Evolutionary conservation across 1,140 invertebrate species (phyloP).

Genomic region (Heliconius melpomene): DNA sequence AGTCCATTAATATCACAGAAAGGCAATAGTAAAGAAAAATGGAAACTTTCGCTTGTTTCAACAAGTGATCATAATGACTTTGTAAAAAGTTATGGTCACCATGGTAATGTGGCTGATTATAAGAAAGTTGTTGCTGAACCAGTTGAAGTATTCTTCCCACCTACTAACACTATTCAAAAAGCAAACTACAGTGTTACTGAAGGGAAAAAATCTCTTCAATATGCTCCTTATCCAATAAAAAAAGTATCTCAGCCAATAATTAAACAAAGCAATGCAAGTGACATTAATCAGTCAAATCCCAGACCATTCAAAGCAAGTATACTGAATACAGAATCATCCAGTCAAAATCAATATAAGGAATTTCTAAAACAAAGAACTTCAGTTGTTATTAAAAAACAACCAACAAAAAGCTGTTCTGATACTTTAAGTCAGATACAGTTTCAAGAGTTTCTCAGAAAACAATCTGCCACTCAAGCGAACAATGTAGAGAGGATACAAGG

Average conservation of each 20-base stretch:
- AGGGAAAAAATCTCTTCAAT: neutral
- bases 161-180: neutral
- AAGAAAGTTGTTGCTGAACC: neutral
- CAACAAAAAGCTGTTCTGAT: constrained; percentile 21
- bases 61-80: neutral
- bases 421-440: constrained; percentile 47
- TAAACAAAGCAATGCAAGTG: neutral
- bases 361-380: constrained; percentile 25
- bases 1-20: neutral
- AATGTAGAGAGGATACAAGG: neutral
- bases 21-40: neutral
- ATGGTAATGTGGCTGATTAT: neutral
- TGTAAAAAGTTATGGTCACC: neutral
- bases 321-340: constrained; percentile 17
- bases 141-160: neutral
- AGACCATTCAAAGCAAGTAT: neutral
- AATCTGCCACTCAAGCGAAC: neutral
- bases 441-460: constrained; percentile 37
- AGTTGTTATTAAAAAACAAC: constrained; percentile 4
- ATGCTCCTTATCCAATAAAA: neutral
- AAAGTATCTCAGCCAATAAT: neutral
- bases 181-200: neutral
- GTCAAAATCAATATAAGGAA: constrained; percentile 37
- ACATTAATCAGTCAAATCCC: neutral
- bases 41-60: neutral